Percentiles rank a stretch among this genome's conserved stretches.
Evolutionary conservation across 2,888 invertebrate species (phyloP).

Genomic region (Stenolophus ochropezus): DNA sequence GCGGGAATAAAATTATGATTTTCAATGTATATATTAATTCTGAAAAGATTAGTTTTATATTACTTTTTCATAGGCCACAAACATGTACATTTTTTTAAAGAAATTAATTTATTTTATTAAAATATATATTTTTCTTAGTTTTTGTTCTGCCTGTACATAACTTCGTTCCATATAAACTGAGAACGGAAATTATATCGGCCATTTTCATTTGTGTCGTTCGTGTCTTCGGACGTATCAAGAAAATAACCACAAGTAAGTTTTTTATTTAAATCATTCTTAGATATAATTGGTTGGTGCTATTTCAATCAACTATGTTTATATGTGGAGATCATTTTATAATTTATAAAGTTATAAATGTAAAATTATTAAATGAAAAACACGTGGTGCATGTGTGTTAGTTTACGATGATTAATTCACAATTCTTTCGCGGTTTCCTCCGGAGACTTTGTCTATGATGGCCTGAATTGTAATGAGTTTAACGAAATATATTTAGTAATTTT

Average conservation of each 20-base stretch:
- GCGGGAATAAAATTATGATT: no score
- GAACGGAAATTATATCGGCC: conserved; percentile 42
- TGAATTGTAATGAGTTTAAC: conserved; percentile 64
- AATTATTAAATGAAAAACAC: not conserved
- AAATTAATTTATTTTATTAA: not conserved
- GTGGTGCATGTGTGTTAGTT: not conserved
- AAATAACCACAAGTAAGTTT: conserved; percentile 54
- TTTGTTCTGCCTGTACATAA: not conserved
- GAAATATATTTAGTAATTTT: not conserved
- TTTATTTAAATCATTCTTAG: not conserved
- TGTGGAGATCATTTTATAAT: not conserved
- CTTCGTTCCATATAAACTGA: conserved; percentile 1
- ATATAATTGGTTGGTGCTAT: not conserved
- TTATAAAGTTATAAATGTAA: not conserved
- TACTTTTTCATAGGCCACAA: no score
- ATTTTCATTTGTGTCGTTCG: conserved; percentile 57
- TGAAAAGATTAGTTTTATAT: no score
- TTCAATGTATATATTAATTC: no score
- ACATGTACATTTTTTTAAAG: not conserved
- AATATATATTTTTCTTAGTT: not conserved
- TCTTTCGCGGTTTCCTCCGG: conserved; percentile 83
- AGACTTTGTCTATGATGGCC: conserved; percentile 75
- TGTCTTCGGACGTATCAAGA: conserved; percentile 49
- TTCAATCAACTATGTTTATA: not conserved
- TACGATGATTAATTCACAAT: conserved; percentile 73